Evolutionary conservation across 2,888 invertebrate genomes (phyloP), one percentile per base, ranked within the genome.

Genomic region (Erpobdella octoculata): DNA sequence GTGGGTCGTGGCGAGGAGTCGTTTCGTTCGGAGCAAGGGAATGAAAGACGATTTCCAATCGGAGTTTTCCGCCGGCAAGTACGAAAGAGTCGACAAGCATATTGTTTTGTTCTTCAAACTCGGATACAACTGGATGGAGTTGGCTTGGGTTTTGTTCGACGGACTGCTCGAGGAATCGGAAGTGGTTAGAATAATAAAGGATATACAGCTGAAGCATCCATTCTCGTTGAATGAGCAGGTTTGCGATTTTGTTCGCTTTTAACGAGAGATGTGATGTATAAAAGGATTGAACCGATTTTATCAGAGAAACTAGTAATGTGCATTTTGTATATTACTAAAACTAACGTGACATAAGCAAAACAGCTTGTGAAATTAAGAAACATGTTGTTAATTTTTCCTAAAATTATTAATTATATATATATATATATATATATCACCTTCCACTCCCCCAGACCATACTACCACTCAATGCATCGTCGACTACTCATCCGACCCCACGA

Each of bases 121-220:
- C 6, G 76, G 76, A 21, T 46, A 70, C 48, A 76, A 77, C 73
- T 77, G 77, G 77, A 61, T 71, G 33, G 75, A 77, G 35, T 66
- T 77, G 37, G 76, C 76, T 0, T 77, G 76, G 76, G 71, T 75
- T 0, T 66, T 77, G 2, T 76, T 77, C 38, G 76, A 75, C 37
- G 74, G 74, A 12, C 37, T 76, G 15, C 73, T 72, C 35, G 66
- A 28, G 38, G 77, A 77, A 37, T 64, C 74, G 6, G 75, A 76
- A 46, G 75, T 75, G 1, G 41, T 75, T 0, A 35, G 74, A 3
- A 72, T 77, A 73, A 75, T 77, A 36, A 74, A 74, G 46, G 77
- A 77, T 53, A 73, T 77, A 37, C 76, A 77, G 46, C 61, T 75
- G 21, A 76, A 76, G 68, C 62, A 75, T 35, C 76, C 76, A 6